Percentiles rank a stretch among this genome's conserved stretches.
phyloP scores from a whole-genome alignment of 2,888 invertebrate genomes.

The Cloeon dipterum region DNA sequence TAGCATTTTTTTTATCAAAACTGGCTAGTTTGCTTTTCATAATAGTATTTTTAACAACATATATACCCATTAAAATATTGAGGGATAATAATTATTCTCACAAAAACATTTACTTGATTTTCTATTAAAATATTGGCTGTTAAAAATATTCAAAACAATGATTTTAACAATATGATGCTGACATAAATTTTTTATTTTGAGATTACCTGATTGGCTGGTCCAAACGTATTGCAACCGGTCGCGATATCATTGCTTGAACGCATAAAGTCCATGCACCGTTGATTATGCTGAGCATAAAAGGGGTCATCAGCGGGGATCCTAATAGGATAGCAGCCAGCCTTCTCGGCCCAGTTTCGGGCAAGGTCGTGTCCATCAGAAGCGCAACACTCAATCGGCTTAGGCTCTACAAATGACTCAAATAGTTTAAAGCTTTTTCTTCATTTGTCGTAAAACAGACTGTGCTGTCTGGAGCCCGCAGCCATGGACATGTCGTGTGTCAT shows the following conservation, averaged over 20 bases:
- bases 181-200: conserved; percentile 1
- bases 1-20: too few species aligned
- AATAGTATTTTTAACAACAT: too few species aligned
- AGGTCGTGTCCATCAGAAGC: conserved; percentile 24
- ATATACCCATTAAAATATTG: too few species aligned
- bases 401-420: not conserved
- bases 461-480: conserved; percentile 45
- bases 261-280: conserved; percentile 48
- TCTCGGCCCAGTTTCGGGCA: conserved; percentile 16
- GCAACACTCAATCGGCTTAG: conserved; percentile 29
- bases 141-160: too few species aligned
- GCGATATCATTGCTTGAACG: conserved; percentile 42
- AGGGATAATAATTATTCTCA: too few species aligned
- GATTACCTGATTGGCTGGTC: conserved; percentile 46
- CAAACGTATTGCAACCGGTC: conserved; percentile 32
- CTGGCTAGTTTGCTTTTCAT: too few species aligned
- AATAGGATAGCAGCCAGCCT: conserved; percentile 29
- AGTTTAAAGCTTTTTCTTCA: not conserved
- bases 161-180: too few species aligned
- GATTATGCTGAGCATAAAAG: conserved; percentile 26
- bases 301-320: conserved; percentile 27
- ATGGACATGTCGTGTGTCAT: conserved; percentile 60
- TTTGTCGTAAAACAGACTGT: conserved; percentile 40
- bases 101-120: too few species aligned
- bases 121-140: too few species aligned